phyloP scores from a whole-genome alignment of 2,797 vertebrate genomes.

The Serranus cabrilla region DNA sequence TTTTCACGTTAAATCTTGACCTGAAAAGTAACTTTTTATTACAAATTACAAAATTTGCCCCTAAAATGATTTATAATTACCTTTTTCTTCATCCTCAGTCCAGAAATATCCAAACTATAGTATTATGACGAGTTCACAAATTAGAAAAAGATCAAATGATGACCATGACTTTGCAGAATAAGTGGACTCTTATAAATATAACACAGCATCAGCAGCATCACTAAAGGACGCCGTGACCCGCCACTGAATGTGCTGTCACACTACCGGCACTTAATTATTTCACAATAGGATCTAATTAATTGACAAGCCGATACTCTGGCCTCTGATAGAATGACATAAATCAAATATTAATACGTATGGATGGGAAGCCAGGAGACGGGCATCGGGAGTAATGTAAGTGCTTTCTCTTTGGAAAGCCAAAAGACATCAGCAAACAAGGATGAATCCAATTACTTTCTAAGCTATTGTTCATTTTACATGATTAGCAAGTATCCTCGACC shows the following conservation, averaged over 20 bases:
- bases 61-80: no score
- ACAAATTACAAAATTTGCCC: no score
- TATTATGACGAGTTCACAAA: no score
- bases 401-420: slow-evolving; percentile 33
- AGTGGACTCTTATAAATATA: not conserved
- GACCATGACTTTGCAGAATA: not conserved
- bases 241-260: slow-evolving; percentile 30
- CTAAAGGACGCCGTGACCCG: not conserved
- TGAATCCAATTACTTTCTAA: slow-evolving; percentile 48
- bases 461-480: slow-evolving; percentile 61
- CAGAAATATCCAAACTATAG: no score
- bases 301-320: slow-evolving; percentile 30
- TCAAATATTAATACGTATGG: slow-evolving; percentile 34
- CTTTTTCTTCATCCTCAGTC: no score
- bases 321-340: slow-evolving; percentile 14
- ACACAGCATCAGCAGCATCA: not conserved
- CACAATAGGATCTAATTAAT: slow-evolving; percentile 34
- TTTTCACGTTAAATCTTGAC: no score
- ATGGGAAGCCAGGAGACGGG: slow-evolving; percentile 5
- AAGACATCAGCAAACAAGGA: slow-evolving; percentile 35
- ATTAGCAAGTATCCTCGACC: slow-evolving; percentile 44
- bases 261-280: slow-evolving; percentile 26
- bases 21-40: no score
- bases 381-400: slow-evolving; percentile 20
- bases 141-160: no score